A percentile compares a stretch with the other conserved stretches of the same genome.
Evolutionary conservation across 2,113 vertebrate genomes (phyloP).

Genomic region (Rhea americana): DNA sequence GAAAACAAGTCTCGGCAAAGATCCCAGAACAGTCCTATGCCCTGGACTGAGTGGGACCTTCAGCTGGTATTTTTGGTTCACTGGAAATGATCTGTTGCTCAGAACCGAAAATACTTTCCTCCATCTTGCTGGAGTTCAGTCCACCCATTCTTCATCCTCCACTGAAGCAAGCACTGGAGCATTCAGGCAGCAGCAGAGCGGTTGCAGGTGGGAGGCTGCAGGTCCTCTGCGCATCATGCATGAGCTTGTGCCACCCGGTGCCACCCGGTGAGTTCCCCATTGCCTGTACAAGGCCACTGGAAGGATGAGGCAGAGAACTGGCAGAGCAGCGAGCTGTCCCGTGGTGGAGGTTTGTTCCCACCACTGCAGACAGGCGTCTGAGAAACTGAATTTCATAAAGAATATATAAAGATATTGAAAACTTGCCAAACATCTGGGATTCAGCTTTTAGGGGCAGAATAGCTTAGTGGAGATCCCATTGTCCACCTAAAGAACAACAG

Average conservation of each 20-base stretch:
- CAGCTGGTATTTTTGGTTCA: no score
- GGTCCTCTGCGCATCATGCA: not conserved
- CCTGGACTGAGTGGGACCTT: not conserved
- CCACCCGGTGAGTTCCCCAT: fast-evolving
- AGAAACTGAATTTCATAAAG: not conserved
- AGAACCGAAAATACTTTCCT: not conserved
- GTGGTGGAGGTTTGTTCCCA: not conserved
- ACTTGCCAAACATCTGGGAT: not conserved
- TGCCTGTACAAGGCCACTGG: not conserved
- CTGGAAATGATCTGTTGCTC: not conserved
- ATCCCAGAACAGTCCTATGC: not conserved
- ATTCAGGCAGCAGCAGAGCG: not conserved
- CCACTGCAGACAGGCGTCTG: not conserved
- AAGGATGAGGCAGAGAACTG: not conserved
- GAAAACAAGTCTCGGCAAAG: not conserved
- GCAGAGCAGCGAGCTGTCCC: not conserved
- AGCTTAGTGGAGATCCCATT: not conserved
- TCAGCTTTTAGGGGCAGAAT: not conserved
- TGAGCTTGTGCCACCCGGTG: fast-evolving
- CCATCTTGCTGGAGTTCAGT: not conserved
- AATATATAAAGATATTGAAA: not conserved
- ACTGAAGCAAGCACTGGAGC: not conserved
- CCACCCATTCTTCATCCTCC: fast-evolving
- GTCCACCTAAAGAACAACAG: not conserved
- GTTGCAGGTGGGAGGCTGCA: not conserved